Evolutionary conservation across 2,113 vertebrate species (phyloP).

Genomic region (Rhipidura dahli): DNA sequence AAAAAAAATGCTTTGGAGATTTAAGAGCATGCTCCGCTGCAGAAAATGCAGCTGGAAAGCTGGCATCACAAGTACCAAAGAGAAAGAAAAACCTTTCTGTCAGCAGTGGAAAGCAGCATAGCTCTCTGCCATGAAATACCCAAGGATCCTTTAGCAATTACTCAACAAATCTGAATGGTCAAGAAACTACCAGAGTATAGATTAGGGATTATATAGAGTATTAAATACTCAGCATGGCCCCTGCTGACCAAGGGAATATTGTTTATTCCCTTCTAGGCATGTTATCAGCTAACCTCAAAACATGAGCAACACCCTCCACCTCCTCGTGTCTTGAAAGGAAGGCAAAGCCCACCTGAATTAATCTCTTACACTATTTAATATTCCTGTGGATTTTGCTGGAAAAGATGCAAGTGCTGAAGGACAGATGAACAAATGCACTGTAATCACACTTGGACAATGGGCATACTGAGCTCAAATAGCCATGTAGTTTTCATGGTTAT

Average conservation of each 20-base stretch:
- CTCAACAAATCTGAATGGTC: background rate
- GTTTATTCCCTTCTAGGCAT: background rate
- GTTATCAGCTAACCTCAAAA: background rate
- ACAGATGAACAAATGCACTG: background rate
- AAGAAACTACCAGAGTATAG: accelerated
- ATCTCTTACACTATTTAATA: background rate
- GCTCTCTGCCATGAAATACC: background rate
- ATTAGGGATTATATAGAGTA: background rate
- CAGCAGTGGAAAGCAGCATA: background rate
- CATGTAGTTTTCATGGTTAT: accelerated
- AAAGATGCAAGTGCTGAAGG: background rate
- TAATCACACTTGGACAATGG: background rate
- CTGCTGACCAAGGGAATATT: background rate
- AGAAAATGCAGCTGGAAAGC: background rate
- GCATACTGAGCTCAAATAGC: background rate
- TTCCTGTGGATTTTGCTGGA: background rate
- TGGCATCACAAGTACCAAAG: background rate
- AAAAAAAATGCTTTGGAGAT: background rate
- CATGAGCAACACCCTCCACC: background rate
- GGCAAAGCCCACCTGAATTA: background rate
- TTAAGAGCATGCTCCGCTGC: accelerated
- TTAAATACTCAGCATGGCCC: background rate
- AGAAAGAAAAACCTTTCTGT: background rate
- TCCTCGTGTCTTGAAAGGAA: background rate
- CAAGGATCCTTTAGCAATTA: background rate